Evolutionary conservation across 2,113 vertebrate genomes (phyloP).

Genomic region (Gobius niger): DNA sequence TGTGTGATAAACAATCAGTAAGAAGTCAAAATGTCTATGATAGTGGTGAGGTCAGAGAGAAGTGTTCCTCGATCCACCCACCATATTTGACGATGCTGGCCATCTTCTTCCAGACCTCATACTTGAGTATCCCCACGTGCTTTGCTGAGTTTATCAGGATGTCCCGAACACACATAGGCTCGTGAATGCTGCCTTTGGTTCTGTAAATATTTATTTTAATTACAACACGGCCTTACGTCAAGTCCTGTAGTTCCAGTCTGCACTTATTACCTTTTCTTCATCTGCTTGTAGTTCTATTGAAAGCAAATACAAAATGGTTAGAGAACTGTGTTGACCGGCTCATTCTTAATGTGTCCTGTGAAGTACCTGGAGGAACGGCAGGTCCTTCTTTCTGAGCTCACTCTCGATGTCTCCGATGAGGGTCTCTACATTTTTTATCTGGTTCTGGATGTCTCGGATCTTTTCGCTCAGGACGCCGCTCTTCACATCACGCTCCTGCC

Average conservation of each 20-base stretch:
- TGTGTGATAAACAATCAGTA: too few species aligned
- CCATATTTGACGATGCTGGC: conserved; percentile 32
- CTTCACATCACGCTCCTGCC: conserved; percentile 59
- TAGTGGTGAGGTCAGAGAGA: too few species aligned
- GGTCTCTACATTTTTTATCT: conserved; percentile 44
- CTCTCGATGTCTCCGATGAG: conserved; percentile 43
- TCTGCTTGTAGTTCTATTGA: conserved; percentile 66
- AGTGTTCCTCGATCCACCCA: conserved; percentile 28
- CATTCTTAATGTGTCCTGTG: background rate
- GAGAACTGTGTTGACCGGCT: background rate
- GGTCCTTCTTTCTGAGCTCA: conserved; percentile 29
- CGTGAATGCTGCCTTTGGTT: conserved; percentile 34
- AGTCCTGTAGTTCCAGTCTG: background rate
- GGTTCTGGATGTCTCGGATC: conserved; percentile 46
- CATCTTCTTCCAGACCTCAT: conserved; percentile 64
- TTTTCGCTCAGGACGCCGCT: conserved; percentile 50
- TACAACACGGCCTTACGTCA: background rate
- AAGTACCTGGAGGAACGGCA: conserved; percentile 64
- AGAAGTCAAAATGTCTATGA: too few species aligned
- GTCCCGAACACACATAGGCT: conserved; percentile 57
- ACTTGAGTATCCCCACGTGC: conserved; percentile 62
- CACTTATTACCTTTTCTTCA: conserved; percentile 53
- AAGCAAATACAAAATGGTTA: background rate
- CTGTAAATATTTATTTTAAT: conserved; percentile 43
- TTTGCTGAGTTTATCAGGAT: conserved; percentile 63